Conservation (phyloP, 2,113 vertebrate species). For the Craseonycteris thonglongyai region DNA sequence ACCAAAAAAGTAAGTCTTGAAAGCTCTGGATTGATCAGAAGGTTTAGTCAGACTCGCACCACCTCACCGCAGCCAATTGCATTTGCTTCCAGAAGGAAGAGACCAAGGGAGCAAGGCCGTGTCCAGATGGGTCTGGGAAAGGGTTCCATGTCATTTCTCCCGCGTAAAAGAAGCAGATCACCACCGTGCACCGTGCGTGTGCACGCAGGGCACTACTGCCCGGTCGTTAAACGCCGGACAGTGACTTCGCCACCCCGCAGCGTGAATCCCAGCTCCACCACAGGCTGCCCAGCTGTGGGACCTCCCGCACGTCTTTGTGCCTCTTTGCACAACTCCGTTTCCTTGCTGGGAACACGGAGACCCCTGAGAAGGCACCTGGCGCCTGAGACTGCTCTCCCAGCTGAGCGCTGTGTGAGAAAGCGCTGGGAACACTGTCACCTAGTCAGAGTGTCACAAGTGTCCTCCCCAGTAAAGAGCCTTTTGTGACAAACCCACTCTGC, state of each 20-base stretch:
- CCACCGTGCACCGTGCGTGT: not conserved
- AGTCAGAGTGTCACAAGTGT: not conserved
- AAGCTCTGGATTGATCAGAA: slow-evolving; percentile 62
- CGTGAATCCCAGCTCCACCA: not conserved
- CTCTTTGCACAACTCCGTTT: not conserved
- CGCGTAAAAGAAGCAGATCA: not conserved
- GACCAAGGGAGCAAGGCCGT: not conserved
- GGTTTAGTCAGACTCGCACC: slow-evolving; percentile 73
- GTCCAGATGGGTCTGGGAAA: not conserved
- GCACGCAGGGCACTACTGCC: rapidly evolving
- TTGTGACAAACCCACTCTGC: not conserved
- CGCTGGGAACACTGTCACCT: not conserved
- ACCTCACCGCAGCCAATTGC: not conserved
- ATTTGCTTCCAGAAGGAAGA: not conserved
- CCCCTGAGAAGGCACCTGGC: not conserved
- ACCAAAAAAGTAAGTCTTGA: not conserved
- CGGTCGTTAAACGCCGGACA: not conserved
- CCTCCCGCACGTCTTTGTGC: rapidly evolving
- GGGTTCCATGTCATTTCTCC: not conserved
- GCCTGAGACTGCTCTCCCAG: rapidly evolving
- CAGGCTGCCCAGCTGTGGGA: not conserved
- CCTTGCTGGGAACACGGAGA: not conserved
- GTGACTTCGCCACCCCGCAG: not conserved
- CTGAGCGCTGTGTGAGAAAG: not conserved
- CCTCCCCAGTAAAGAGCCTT: not conserved